Evolutionary conservation across 1,140 invertebrate species (phyloP).

Genomic region (Rhysida immarginata): DNA sequence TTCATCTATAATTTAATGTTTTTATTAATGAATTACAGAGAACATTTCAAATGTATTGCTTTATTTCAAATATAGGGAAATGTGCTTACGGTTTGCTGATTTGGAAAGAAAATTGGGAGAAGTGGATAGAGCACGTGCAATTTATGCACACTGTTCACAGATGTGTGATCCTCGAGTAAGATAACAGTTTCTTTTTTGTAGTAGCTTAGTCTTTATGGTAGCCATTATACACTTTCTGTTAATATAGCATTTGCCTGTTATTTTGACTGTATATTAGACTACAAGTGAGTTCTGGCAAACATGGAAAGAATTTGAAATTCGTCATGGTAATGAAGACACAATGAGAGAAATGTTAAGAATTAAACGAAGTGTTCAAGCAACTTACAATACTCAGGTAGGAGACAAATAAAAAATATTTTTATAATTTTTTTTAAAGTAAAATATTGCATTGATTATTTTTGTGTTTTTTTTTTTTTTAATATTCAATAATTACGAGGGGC

Average conservation of each 20-base stretch:
- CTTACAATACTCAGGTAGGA: conserved; percentile 76
- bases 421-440: neutral
- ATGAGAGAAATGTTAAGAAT: conserved; percentile 98
- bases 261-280: conserved; percentile 46
- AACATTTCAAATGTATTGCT: neutral
- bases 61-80: conserved; percentile 45
- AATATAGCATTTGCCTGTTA: conserved; percentile 6
- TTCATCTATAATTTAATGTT: no score
- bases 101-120: conserved; percentile 96
- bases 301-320: conserved; percentile 99
- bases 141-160: conserved; percentile 96
- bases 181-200: no score
- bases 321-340: conserved; percentile 99
- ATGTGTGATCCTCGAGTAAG: conserved; percentile 90
- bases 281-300: conserved; percentile 91
- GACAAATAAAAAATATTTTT: neutral
- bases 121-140: conserved; percentile 88
- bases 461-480: neutral
- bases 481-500: no score
- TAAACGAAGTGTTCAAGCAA: conserved; percentile 91
- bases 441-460: neutral
- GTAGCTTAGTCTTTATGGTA: conserved; percentile 1
- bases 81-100: conserved; percentile 93
- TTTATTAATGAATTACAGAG: no score
- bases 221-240: conserved; percentile 2